Evolutionary conservation across 1,140 invertebrate species (phyloP), one percentile per base, ranked within the genome.

Genomic region (Ips nitidus): DNA sequence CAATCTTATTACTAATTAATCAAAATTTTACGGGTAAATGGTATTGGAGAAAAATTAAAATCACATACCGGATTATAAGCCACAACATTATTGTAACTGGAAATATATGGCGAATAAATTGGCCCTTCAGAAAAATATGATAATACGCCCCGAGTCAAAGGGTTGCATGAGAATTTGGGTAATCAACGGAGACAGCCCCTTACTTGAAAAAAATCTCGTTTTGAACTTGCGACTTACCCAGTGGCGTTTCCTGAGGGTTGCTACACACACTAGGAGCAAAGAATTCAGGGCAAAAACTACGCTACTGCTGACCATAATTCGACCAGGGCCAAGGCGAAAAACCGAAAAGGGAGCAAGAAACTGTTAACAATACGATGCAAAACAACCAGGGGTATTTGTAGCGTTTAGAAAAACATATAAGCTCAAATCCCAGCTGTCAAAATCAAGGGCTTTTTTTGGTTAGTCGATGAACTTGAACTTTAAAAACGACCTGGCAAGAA

Each of bases 371-470:
- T 71, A 43, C 42, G 1, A 3, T 6, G 45, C 36, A 37, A 56
- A 50, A 62, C 50, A 59, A 73, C 69, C 70, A 56, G 64, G 71
- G 56, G 64, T 61, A 73, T 73, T 73, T 73, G 71, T 73, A 73
- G 60, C 71, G 71, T 73, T 73, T 73, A 70, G 55, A 67, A 60
- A 60, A 73, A 65, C 58, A 70, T 8, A 47, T 64, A 59, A 50
- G 64, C 43, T 42, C 57, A 61, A 52, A 52, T 65, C 50, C 43
- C 69, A 70, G 69, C 69, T 70, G 69, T 70, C 69, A 65, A 57
- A 69, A 61, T 60, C 58, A 60, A 63, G 61, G 53, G 61, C 37
- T 63, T 41, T 63, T 37, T 37, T 7, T 52, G 58, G 58, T 60
- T 60, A 60, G 58, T 45, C 39, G 61, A 52, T 63, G 47, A 63